Percentiles rank a stretch among this genome's conserved stretches.
Conservation (phyloP, 2,888 invertebrate genomes). For the Zele albiditarsus region DNA sequence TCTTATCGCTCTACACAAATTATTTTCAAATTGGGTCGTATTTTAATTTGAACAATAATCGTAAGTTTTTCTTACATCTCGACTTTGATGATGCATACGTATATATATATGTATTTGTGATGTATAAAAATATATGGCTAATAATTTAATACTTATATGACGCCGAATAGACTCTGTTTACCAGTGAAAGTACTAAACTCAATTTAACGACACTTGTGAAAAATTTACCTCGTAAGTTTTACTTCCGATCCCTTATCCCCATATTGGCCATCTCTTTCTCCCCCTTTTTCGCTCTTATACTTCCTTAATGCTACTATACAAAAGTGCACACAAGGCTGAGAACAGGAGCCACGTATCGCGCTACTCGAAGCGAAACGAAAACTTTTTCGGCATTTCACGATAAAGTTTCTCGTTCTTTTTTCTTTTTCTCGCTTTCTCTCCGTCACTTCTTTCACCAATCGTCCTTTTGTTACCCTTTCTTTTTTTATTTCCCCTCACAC, state of each 20-base stretch:
- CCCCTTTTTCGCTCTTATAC: background rate
- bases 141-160: conserved; percentile 5
- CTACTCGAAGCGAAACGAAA: conserved; percentile 43
- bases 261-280: background rate
- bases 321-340: conserved; percentile 21
- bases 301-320: background rate
- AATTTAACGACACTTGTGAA: conserved; percentile 53
- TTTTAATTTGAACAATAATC: background rate
- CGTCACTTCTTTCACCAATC: no score
- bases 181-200: conserved; percentile 46
- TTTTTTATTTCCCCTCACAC: background rate
- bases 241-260: background rate
- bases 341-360: conserved; percentile 25
- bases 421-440: background rate
- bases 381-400: conserved; percentile 41
- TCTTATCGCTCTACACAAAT: background rate
- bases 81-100: background rate
- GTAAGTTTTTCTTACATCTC: background rate
- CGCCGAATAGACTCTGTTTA: conserved; percentile 44
- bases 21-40: background rate
- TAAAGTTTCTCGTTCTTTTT: conserved; percentile 36
- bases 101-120: background rate
- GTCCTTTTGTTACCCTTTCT: background rate
- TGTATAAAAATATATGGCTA: background rate
- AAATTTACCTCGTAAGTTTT: conserved; percentile 50